Evolutionary conservation across 2,113 vertebrate species (phyloP), one percentile per base, ranked within the genome.

Genomic region (Scytalopus superciliaris): DNA sequence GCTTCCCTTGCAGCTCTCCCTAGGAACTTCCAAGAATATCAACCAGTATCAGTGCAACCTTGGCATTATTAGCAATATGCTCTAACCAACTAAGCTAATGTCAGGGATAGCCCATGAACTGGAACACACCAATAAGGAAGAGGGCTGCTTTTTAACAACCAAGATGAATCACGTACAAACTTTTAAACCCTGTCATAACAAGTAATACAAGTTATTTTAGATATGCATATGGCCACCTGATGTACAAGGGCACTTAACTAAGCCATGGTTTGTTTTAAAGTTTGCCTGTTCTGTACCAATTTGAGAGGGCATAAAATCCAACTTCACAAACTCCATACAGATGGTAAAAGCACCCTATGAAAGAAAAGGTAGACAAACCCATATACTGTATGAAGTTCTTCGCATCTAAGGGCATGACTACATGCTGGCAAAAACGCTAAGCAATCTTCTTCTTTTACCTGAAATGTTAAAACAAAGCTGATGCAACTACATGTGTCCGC

Each of bases 141-240:
- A 42, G 23, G 4, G 8, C 16, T 80, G 39, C 11, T 37, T 84
- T 77, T 53, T 64, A 90, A 73, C 3, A 7, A 31, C 37, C 17
- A 37, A n/a, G 19, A 73, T 53, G 2, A 72, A 83, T 57, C 23
- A n/a, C 0, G 3, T 12, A 27, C 0, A 0, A 73, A n/a, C 42
- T 74, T 77, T 67, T 50, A 84, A 92, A 81, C 31, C 11, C 21
- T 67, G 50, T 16, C 39, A 31, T 40, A 86, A 47, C 10, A 76
- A 73, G 22, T 66, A 72, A 45, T 15, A 64, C 14, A 79, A 64
- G 24, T 59, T 60, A 76, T 5, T 68, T 59, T 7, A 75, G 52
- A 86, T 30, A 55, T 21, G 12, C 11, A 73, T 37, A 30, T 10
- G 33, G 15, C 12, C 45, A 50, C 22, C 15, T 55, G 37, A 80